Conservation (phyloP, 2,888 invertebrate species). For the Ochropleura leucogaster region DNA sequence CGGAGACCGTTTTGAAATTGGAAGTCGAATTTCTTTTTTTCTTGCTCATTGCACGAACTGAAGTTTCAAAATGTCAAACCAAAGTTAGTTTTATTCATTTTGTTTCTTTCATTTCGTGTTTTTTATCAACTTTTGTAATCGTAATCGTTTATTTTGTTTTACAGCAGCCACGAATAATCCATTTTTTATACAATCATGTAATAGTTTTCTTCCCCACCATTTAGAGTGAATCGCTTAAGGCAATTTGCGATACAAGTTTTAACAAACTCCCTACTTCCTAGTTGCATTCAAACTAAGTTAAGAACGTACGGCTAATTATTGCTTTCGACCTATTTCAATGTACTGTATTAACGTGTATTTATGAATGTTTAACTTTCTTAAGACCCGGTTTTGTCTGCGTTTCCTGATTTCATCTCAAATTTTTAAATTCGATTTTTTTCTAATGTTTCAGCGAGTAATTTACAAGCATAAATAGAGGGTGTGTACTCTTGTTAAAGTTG, state of each 20-base stretch:
- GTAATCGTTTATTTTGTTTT: no score
- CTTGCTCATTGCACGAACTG: not conserved
- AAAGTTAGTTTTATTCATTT: not conserved
- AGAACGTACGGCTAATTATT: slow-evolving; percentile 46
- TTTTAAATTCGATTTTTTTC: not conserved
- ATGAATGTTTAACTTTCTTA: slow-evolving; percentile 15
- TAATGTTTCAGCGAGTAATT: not conserved
- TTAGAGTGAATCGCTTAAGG: slow-evolving; percentile 32
- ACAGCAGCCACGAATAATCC: not conserved
- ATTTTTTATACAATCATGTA: not conserved
- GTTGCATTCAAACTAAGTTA: slow-evolving; percentile 46
- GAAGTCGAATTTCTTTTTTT: slow-evolving; percentile 13
- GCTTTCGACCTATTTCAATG: slow-evolving; percentile 43
- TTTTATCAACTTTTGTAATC: not conserved
- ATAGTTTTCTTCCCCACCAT: not conserved
- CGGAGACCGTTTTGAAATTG: slow-evolving; percentile 34
- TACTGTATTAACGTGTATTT: slow-evolving; percentile 5
- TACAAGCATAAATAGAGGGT: not conserved
- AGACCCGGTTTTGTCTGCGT: not conserved
- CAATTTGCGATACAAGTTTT: slow-evolving; percentile 45
- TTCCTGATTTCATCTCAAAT: not conserved
- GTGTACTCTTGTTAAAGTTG: no score
- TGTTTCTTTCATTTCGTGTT: not conserved
- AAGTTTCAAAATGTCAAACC: slow-evolving; percentile 10
- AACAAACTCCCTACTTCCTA: slow-evolving; percentile 44